phyloP scores from a whole-genome alignment of 2,888 invertebrate genomes.

The Yponomeuta evonymella region DNA sequence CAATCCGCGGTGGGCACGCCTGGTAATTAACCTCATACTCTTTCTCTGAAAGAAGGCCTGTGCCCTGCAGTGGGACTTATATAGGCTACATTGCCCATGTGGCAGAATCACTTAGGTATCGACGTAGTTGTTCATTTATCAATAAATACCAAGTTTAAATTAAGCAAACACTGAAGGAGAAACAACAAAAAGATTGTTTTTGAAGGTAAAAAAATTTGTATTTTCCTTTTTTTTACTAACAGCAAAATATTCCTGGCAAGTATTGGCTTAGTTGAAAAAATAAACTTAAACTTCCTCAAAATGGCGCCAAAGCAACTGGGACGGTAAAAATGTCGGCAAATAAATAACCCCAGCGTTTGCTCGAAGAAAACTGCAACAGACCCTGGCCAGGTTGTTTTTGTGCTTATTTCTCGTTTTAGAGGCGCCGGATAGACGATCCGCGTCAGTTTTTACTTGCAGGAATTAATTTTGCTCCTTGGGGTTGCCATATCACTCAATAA shows the following conservation, averaged over 20 bases:
- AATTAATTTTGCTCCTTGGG: conserved; percentile 33
- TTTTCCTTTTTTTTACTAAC: too few relatives aligned
- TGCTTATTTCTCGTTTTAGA: conserved; percentile 52
- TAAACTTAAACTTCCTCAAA: conserved; percentile 8
- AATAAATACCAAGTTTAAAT: too few relatives aligned
- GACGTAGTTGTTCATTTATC: too few relatives aligned
- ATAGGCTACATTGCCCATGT: too few relatives aligned
- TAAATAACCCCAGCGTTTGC: conserved; percentile 36
- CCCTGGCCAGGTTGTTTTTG: conserved; percentile 35
- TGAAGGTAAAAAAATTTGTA: too few relatives aligned
- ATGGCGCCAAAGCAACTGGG: conserved; percentile 27
- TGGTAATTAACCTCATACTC: too few relatives aligned
- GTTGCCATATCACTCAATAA: not conserved
- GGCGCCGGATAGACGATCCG: conserved; percentile 46
- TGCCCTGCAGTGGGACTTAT: too few relatives aligned
- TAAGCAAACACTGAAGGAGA: too few relatives aligned
- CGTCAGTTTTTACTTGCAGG: conserved; percentile 60
- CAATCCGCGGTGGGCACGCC: too few relatives aligned
- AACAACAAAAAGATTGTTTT: too few relatives aligned
- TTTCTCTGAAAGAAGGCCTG: too few relatives aligned
- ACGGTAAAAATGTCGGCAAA: conserved; percentile 48
- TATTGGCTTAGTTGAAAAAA: conserved; percentile 7
- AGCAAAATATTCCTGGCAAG: not conserved
- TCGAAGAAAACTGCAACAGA: conserved; percentile 31
- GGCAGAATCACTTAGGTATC: too few relatives aligned